Conservation (phyloP, 2,888 invertebrate species). For the Xestia xanthographa region DNA sequence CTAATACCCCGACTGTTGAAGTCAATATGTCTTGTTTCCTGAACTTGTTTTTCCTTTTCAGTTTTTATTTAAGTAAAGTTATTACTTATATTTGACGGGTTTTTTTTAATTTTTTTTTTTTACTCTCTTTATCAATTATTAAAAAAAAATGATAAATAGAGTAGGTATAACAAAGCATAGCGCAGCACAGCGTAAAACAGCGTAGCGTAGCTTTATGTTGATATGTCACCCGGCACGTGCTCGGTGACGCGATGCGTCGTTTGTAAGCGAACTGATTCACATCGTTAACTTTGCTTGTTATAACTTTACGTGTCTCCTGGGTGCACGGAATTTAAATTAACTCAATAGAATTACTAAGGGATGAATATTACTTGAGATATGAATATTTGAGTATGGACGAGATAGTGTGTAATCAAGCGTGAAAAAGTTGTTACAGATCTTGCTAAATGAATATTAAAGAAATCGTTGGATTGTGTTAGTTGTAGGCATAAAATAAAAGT, state of each 20-base stretch:
- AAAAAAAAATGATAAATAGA: too few species aligned
- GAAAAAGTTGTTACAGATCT: conserved; percentile 40
- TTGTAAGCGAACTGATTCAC: conserved; percentile 78
- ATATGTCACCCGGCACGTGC: conserved; percentile 57
- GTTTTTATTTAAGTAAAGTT: too few species aligned
- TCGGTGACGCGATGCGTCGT: conserved; percentile 76
- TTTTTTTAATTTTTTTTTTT: too few species aligned
- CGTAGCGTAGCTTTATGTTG: conserved; percentile 40
- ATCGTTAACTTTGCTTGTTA: conserved; percentile 88
- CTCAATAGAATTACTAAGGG: conserved; percentile 77
- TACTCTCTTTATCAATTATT: too few species aligned
- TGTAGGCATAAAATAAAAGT: neutral
- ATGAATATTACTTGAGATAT: conserved; percentile 71
- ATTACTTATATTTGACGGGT: too few species aligned
- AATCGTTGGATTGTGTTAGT: conserved; percentile 1
- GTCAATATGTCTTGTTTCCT: too few species aligned
- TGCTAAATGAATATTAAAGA: conserved; percentile 31
- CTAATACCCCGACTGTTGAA: too few species aligned
- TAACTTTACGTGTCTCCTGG: conserved; percentile 82
- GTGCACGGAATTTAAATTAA: conserved; percentile 83
- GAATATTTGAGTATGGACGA: conserved; percentile 59
- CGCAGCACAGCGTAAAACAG: neutral
- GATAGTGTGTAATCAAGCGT: conserved; percentile 71
- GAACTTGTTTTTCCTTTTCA: too few species aligned
- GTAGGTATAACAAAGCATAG: neutral